A percentile compares a stretch with the other conserved stretches of the same genome.
These are phyloP conservation scores for Acipenser transmontanus DNA, from an alignment of 2,797 vertebrate genomes.

Conservation along the genomic window DNA sequence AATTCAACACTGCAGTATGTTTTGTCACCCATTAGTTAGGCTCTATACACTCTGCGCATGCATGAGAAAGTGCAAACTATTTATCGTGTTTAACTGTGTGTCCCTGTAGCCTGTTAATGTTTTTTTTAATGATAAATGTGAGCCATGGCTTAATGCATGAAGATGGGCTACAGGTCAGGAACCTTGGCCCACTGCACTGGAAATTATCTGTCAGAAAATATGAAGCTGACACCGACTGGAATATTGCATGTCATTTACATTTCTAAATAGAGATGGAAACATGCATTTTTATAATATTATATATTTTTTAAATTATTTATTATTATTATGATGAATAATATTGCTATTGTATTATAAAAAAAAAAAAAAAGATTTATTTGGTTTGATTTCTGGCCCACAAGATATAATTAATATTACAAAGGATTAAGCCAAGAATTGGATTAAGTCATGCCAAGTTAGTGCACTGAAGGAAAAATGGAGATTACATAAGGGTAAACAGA, in stretches of 20 bases:
- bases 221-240: conserved; percentile 28
- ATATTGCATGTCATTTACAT: neutral
- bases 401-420: conserved; percentile 20
- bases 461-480: conserved; percentile 27
- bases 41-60: no score
- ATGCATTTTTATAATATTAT: no score
- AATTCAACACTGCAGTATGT: neutral
- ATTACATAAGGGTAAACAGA: conserved; percentile 30
- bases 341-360: no score
- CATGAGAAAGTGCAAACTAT: no score
- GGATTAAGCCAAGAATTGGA: conserved; percentile 34
- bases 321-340: no score
- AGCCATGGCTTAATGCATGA: neutral
- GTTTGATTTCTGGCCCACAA: no score
- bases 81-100: no score
- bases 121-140: neutral
- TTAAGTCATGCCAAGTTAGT: conserved; percentile 7
- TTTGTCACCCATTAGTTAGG: neutral
- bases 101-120: no score
- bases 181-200: conserved; percentile 26
- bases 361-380: no score
- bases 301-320: no score
- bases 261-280: no score
- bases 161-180: conserved; percentile 18
- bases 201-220: neutral